phyloP scores from a whole-genome alignment of 1,140 invertebrate genomes.

The Glomeris maerens region DNA sequence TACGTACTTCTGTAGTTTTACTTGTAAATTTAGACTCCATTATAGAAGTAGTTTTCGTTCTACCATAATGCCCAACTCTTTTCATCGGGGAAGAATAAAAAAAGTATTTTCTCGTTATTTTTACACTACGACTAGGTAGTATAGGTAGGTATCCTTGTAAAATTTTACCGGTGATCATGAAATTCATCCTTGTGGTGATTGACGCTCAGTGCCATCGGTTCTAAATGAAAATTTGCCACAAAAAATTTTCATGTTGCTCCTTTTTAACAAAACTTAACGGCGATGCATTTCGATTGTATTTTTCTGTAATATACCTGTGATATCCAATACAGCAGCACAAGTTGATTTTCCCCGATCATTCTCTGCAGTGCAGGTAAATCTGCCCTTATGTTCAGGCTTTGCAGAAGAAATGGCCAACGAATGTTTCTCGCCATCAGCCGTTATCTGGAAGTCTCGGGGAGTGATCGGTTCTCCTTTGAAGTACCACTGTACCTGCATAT shows the following conservation, averaged over 20 bases:
- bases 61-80: no score
- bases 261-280: no score
- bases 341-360: constrained; percentile 54
- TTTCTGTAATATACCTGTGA: constrained; percentile 35
- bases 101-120: no score
- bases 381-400: constrained; percentile 42
- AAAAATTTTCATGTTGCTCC: no score
- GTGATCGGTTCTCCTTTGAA: constrained; percentile 53
- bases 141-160: no score
- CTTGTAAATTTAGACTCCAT: constrained; percentile 22
- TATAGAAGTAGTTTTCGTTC: constrained; percentile 32
- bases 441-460: constrained; percentile 52
- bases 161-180: no score
- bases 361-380: constrained; percentile 55
- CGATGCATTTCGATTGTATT: no score
- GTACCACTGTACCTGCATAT: constrained; percentile 48
- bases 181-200: no score
- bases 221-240: no score
- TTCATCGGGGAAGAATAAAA: no score
- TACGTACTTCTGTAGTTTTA: neutral
- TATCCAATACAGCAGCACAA: constrained; percentile 43
- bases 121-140: no score
- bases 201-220: no score
- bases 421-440: constrained; percentile 52
- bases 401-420: constrained; percentile 45